Evolutionary conservation across 2,888 invertebrate species (phyloP).

Genomic region (Neuroscelio doddi): DNA sequence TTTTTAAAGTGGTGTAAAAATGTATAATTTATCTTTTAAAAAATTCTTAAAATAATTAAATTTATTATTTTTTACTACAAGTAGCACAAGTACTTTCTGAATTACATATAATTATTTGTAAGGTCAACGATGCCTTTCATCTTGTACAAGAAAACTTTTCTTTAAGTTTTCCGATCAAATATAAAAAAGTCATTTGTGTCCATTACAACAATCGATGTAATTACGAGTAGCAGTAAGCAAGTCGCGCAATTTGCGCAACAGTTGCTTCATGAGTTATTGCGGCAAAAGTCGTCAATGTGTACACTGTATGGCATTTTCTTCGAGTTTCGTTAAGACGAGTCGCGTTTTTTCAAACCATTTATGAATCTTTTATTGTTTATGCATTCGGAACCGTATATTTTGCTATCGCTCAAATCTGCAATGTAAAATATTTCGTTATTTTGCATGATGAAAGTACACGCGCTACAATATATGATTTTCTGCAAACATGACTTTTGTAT

Average conservation of each 20-base stretch:
- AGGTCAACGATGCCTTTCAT: not conserved
- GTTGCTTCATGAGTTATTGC: constrained; percentile 2
- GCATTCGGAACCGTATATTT: constrained; percentile 1
- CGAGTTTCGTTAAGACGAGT: not conserved
- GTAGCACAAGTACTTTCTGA: too few species aligned
- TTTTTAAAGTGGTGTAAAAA: too few species aligned
- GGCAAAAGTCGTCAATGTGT: constrained; percentile 1
- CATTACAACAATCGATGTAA: not conserved
- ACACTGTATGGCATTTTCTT: not conserved
- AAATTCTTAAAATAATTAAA: too few species aligned
- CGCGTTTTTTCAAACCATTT: not conserved
- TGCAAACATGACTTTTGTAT: constrained; percentile 1
- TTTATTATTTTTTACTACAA: too few species aligned
- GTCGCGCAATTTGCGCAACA: not conserved
- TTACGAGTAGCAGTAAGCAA: not conserved
- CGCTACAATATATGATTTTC: not conserved
- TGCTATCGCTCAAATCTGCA: not conserved
- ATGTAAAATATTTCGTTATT: not conserved
- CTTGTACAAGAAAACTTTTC: not conserved
- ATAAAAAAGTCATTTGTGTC: not conserved
- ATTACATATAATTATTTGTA: not conserved
- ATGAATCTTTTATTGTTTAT: constrained; percentile 1
- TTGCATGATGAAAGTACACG: too few species aligned
- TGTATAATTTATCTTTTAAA: too few species aligned
- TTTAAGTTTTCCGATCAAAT: not conserved